These are phyloP conservation scores for Zaprionus gabonicus DNA, from an alignment of 1,140 invertebrate genomes.

Conservation along the genomic window DNA sequence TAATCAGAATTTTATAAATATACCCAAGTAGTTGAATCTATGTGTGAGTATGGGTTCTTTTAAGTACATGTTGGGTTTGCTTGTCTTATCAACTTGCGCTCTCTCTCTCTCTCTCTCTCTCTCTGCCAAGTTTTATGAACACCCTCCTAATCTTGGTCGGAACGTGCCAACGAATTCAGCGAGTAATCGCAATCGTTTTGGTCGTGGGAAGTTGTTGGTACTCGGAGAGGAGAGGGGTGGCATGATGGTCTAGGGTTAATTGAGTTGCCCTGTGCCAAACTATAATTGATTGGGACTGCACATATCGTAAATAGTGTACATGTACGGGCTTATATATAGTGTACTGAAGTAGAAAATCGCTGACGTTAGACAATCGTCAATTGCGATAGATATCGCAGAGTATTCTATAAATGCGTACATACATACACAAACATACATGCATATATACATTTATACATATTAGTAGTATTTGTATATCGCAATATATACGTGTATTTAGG, in stretches of 20 bases:
- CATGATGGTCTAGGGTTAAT: not conserved
- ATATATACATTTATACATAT: not conserved
- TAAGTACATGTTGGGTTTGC: too few species aligned
- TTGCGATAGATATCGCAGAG: too few species aligned
- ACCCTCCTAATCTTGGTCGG: constrained; percentile 3
- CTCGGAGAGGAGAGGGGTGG: not conserved
- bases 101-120: not conserved
- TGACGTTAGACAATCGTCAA: too few species aligned
- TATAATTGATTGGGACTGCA: constrained; percentile 10
- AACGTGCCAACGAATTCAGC: constrained; percentile 21
- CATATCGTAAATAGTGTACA: not conserved
- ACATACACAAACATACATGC: not conserved
- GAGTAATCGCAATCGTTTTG: constrained; percentile 15
- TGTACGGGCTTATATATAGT: not conserved
- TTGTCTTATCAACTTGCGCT: not conserved
- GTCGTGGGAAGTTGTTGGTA: not conserved
- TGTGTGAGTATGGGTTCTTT: not conserved
- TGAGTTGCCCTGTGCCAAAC: not conserved
- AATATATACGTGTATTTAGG: not conserved
- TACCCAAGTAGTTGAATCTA: not conserved
- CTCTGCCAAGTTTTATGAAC: constrained; percentile 11
- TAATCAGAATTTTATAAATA: constrained; percentile 26
- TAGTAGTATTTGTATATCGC: not conserved
- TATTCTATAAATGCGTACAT: too few species aligned
- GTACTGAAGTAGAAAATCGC: too few species aligned